A percentile compares a stretch with the other conserved stretches of the same genome.
These are phyloP conservation scores for Tympanuchus pallidicinctus DNA, from an alignment of 2,113 vertebrate species.

Conservation along the genomic window DNA sequence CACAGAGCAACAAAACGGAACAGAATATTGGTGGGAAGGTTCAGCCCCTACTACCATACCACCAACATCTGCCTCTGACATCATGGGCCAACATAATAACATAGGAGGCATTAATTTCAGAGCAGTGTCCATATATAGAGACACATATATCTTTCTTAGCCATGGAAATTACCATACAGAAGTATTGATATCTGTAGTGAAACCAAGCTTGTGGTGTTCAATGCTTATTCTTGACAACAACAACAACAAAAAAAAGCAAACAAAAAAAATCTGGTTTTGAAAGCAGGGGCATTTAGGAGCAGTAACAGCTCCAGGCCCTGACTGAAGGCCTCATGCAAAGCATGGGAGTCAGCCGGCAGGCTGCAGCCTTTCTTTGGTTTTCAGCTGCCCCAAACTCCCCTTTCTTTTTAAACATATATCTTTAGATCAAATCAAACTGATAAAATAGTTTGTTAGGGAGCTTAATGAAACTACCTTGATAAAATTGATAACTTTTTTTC, in stretches of 20 bases:
- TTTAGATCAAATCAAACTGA: constrained; percentile 6
- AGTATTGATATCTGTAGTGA: constrained; percentile 2
- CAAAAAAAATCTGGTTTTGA: constrained; percentile 19
- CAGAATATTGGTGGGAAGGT: not conserved
- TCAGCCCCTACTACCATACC: not conserved
- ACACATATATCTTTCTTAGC: not conserved
- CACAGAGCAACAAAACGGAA: not conserved
- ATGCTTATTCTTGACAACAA: constrained; percentile 46
- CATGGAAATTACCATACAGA: not conserved
- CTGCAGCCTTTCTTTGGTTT: not conserved
- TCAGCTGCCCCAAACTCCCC: not conserved
- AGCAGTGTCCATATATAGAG: not conserved
- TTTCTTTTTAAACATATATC: not conserved
- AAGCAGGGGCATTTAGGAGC: not conserved
- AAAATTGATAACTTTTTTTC: not conserved
- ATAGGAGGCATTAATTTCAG: not conserved
- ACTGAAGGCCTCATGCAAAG: not conserved
- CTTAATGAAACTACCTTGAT: constrained; percentile 12
- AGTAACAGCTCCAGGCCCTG: not conserved
- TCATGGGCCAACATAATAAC: not conserved
- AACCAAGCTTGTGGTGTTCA: constrained; percentile 36
- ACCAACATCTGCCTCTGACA: not conserved
- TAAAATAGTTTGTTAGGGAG: constrained; percentile 36
- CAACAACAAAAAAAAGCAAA: no score
- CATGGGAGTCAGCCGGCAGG: accelerated